Evolutionary conservation across 2,888 invertebrate species (phyloP).

Genomic region (Cheilosia vulpina): DNA sequence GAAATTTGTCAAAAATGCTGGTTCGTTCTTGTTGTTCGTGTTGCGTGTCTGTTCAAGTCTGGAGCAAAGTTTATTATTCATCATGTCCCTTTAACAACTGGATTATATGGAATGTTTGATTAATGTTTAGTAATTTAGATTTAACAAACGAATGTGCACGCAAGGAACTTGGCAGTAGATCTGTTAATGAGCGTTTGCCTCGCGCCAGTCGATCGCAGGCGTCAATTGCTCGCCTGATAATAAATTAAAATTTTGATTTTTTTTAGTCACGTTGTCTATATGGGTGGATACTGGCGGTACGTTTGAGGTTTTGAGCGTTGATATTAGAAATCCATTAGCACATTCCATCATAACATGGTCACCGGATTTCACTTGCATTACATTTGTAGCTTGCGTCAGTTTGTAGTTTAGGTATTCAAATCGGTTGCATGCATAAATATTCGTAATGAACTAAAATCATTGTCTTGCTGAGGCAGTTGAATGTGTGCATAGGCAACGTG

Average conservation of each 20-base stretch:
- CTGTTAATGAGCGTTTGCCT: slow-evolving; percentile 31
- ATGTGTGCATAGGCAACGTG: background rate
- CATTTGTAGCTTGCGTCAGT: background rate
- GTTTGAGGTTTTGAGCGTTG: slow-evolving; percentile 44
- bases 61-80: slow-evolving; percentile 59
- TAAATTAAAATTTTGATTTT: slow-evolving; percentile 39
- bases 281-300: slow-evolving; percentile 26
- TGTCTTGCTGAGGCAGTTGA: background rate
- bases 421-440: slow-evolving; percentile 3
- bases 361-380: slow-evolving; percentile 23
- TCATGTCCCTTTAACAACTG: slow-evolving; percentile 43
- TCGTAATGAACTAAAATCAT: slow-evolving; percentile 26
- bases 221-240: slow-evolving; percentile 19
- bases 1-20: slow-evolving; percentile 58
- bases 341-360: slow-evolving; percentile 21
- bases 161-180: slow-evolving; percentile 31
- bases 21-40: slow-evolving; percentile 6
- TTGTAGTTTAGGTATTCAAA: slow-evolving; percentile 3
- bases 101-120: slow-evolving; percentile 63
- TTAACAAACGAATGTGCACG: slow-evolving; percentile 58
- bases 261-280: background rate
- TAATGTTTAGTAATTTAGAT: slow-evolving; percentile 65
- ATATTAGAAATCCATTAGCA: slow-evolving; percentile 58
- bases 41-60: slow-evolving; percentile 21
- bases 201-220: slow-evolving; percentile 33